Conservation (phyloP, 2,113 vertebrate genomes). For the Myrmophylax atrothorax region DNA sequence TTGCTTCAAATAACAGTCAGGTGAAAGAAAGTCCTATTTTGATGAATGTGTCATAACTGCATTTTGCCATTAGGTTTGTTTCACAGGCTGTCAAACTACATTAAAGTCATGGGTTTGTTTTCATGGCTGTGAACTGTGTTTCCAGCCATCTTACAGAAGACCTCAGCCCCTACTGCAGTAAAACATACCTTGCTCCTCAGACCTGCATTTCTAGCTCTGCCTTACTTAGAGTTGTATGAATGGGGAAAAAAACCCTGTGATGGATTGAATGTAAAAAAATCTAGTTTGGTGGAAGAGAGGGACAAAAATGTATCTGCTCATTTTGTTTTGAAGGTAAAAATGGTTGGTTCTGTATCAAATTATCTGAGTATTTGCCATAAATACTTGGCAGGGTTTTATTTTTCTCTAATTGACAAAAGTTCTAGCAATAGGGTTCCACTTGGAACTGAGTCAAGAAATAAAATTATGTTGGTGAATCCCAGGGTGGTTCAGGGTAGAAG, state of each 20-base stretch:
- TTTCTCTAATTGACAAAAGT: neutral
- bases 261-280: neutral
- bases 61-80: neutral
- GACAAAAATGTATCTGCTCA: neutral
- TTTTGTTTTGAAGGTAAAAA: neutral
- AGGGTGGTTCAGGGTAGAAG: neutral
- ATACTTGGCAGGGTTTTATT: neutral
- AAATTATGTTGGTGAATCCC: neutral
- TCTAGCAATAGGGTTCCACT: neutral
- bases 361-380: neutral
- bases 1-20: neutral
- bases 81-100: neutral
- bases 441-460: neutral
- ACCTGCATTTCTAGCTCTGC: neutral
- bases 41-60: neutral
- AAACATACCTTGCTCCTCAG: neutral
- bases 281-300: neutral
- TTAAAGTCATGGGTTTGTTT: constrained; percentile 7
- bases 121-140: neutral
- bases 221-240: neutral
- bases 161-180: neutral
- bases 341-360: neutral
- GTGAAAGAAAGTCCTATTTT: neutral
- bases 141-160: neutral
- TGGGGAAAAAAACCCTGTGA: no score